phyloP scores from a whole-genome alignment of 2,113 vertebrate species.

The Dasyornis broadbenti region DNA sequence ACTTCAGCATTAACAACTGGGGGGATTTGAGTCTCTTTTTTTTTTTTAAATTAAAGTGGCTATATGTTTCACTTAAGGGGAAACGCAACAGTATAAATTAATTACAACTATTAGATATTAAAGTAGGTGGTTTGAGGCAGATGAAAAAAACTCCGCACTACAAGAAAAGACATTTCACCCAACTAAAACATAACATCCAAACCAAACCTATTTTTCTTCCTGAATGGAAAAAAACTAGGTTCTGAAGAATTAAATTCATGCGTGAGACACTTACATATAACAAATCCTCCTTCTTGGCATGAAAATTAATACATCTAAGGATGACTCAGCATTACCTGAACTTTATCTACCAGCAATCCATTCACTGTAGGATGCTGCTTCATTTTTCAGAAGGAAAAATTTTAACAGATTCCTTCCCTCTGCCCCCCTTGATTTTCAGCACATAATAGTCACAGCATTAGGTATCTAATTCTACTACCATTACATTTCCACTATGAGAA shows the following conservation, averaged over 20 bases:
- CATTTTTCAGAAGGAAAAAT: background rate
- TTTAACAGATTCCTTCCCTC: background rate
- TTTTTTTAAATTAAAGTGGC: background rate
- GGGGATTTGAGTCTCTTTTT: background rate
- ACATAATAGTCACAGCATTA: background rate
- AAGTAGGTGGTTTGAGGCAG: background rate
- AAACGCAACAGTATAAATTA: background rate
- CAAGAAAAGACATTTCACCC: background rate
- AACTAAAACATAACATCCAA: background rate
- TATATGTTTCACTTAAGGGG: background rate
- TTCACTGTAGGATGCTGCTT: background rate
- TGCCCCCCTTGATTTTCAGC: background rate
- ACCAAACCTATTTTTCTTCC: background rate
- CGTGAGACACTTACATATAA: background rate
- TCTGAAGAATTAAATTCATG: background rate
- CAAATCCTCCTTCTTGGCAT: background rate
- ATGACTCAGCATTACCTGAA: background rate
- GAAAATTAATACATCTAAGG: background rate
- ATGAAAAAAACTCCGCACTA: background rate
- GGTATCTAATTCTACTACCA: background rate
- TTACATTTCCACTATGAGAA: background rate
- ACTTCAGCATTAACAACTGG: background rate
- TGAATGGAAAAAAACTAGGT: background rate
- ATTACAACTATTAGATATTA: background rate
- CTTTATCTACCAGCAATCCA: background rate